Base-by-base conservation (phyloP, 1,140 invertebrate species). In the Caenorhabditis briggsae region DNA sequence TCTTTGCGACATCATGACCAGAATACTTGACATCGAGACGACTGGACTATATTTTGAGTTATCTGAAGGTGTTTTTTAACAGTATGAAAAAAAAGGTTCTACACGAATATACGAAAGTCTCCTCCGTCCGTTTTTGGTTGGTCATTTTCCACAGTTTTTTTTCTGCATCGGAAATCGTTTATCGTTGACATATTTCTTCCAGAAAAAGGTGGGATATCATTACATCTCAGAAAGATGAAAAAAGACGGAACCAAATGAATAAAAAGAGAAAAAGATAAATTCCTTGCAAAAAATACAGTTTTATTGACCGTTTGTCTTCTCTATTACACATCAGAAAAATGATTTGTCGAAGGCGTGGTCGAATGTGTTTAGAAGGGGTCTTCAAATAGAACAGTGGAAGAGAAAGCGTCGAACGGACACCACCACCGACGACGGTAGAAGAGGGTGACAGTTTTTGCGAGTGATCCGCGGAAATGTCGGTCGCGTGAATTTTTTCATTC, bases 391-490 rank as follows among this genome's bases (percentile, higher is more conserved):
- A 61, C 59, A 61, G 56, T n/a, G 50, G 56, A 58, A n/a, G 23
- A 61, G 23, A 33, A 23, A 61, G 59, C 59, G 59, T 61, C 23
- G 59, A 61, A 61, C 50, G 50, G 50, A 3, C 33, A 33, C 33
- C 33, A 33, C 33, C 33, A 33, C 33, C 3, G 3, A 3, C 56
- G 56, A 12, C 16, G 50, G 50, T 12, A 5, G 50, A 53, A 0
- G 50, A 53, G 56, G 59, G 59, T 11, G 59, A 61, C 59, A 20
- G 20, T 61, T 61, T 61, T 61, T 61, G 59, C 23, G 59, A 61
- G 59, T 61, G 59, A 61, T 61, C 59, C 59, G 59, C 59, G 59
- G 59, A 61, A 61, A 61, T 61, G 59, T 61, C 59, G 59, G 59
- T 61, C 59, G 59, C 59, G 59, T 61, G 59, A 61, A 61, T 23